Percentiles rank a stretch among this genome's conserved stretches.
Conservation (phyloP, 2,888 invertebrate species). For the Papilio protenor region DNA sequence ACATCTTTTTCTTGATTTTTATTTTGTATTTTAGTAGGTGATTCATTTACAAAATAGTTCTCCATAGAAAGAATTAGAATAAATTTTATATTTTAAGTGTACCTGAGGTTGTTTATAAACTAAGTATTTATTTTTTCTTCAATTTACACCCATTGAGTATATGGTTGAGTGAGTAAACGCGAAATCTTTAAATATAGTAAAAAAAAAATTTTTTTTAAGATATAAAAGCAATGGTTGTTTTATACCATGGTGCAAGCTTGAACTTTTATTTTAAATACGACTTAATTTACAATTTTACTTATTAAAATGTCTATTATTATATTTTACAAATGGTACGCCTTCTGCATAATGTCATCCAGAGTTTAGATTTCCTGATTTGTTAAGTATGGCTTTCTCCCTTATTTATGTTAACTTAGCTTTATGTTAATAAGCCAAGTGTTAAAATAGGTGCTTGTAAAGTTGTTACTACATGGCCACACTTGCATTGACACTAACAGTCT, state of each 20-base stretch:
- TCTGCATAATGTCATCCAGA: not conserved
- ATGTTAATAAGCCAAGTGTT: slow-evolving; percentile 84
- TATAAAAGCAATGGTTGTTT: not conserved
- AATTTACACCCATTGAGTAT: slow-evolving; percentile 1
- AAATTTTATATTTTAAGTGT: slow-evolving; percentile 22
- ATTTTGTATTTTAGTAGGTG: not conserved
- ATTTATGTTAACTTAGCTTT: not conserved
- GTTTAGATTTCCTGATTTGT: not conserved
- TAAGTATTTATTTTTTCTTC: slow-evolving; percentile 33
- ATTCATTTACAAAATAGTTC: not conserved
- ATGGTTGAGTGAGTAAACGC: not conserved
- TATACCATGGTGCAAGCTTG: not conserved
- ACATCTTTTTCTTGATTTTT: not conserved
- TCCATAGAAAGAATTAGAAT: not conserved
- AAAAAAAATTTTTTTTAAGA: not conserved
- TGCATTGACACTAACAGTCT: too few relatives aligned
- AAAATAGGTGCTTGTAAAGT: slow-evolving; percentile 35
- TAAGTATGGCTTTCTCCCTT: not conserved
- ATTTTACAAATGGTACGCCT: too few relatives aligned
- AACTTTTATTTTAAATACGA: not conserved
- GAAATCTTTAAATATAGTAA: not conserved
- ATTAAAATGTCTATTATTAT: not conserved
- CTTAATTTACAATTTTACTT: not conserved
- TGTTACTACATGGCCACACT: not conserved
- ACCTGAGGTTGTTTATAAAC: slow-evolving; percentile 37